Evolutionary conservation across 1,140 invertebrate species (phyloP).

Genomic region (Zaprionus ghesquierei): DNA sequence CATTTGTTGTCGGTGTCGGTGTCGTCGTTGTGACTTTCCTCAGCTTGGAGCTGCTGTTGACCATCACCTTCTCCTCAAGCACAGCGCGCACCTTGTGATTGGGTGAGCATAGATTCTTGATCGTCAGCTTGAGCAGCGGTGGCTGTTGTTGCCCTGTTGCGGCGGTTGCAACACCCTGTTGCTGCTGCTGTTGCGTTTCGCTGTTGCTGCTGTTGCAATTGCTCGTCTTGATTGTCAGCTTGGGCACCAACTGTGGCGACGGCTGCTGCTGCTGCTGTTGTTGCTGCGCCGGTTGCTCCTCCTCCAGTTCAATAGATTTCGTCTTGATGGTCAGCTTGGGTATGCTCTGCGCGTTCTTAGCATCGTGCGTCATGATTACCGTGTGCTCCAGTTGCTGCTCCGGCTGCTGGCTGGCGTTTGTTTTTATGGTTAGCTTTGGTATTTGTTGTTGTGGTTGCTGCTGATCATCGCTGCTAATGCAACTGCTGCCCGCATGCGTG

Average conservation of each 20-base stretch:
- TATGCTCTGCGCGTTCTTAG: slow-evolving; percentile 65
- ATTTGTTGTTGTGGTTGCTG: slow-evolving; percentile 37
- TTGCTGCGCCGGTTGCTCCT: slow-evolving; percentile 23
- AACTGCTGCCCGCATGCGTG: slow-evolving; percentile 59
- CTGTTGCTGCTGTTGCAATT: slow-evolving; percentile 13
- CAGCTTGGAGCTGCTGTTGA: slow-evolving; percentile 38
- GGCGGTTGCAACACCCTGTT: not conserved
- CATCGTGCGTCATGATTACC: slow-evolving; percentile 75
- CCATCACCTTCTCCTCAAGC: slow-evolving; percentile 62
- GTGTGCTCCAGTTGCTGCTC: slow-evolving; percentile 58
- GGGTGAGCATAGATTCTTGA: slow-evolving; percentile 77
- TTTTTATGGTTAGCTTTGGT: slow-evolving; percentile 1
- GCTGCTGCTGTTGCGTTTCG: slow-evolving; percentile 15
- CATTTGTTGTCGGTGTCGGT: slow-evolving; percentile 38
- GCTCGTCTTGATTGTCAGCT: slow-evolving; percentile 69
- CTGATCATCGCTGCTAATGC: slow-evolving; percentile 40
- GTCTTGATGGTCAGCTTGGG: slow-evolving; percentile 73
- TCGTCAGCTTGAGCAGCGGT: slow-evolving; percentile 73
- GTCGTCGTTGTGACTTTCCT: slow-evolving; percentile 1
- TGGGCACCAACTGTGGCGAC: slow-evolving; percentile 46
- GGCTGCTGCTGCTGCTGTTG: slow-evolving; percentile 18
- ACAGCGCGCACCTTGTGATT: slow-evolving; percentile 72
- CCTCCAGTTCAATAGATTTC: slow-evolving; percentile 57
- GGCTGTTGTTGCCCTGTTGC: slow-evolving; percentile 29
- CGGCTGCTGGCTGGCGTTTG: not conserved